These are phyloP conservation scores for Tragelaphus oryx DNA, from an alignment of 2,797 vertebrate species.

Conservation along the genomic window DNA sequence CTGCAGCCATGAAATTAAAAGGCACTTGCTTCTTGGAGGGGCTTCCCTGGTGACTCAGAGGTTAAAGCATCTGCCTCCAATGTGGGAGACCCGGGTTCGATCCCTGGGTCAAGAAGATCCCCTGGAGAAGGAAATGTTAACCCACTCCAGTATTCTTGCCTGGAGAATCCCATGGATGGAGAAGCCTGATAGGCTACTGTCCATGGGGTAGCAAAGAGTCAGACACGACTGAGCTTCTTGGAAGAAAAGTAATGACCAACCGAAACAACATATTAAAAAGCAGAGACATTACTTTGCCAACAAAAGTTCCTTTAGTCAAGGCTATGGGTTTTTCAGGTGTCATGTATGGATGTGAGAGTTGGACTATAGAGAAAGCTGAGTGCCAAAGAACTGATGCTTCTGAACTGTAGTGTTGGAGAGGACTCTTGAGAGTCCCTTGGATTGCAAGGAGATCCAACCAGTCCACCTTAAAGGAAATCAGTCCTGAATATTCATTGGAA, in stretches of 20 bases:
- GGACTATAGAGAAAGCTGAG: background rate
- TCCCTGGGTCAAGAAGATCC: no score
- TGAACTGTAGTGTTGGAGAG: background rate
- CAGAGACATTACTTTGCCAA: background rate
- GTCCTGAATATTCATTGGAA: background rate
- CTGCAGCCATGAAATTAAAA: background rate
- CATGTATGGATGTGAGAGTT: background rate
- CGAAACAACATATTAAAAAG: background rate
- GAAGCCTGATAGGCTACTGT: no score
- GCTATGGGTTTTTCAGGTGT: background rate
- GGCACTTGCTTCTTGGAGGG: background rate
- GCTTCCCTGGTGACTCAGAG: no score
- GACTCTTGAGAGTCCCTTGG: background rate
- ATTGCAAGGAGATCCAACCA: background rate
- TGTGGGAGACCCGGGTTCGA: no score
- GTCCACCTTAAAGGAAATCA: background rate
- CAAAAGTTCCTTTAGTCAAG: rapidly evolving
- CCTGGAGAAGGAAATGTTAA: no score
- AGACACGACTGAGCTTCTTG: background rate
- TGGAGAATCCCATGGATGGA: no score
- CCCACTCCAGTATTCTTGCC: no score
- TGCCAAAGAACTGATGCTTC: background rate
- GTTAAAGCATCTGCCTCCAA: no score
- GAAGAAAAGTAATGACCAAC: background rate
- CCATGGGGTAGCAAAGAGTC: no score